Base-by-base conservation (phyloP, 2,888 invertebrate genomes). In the Actias luna region DNA sequence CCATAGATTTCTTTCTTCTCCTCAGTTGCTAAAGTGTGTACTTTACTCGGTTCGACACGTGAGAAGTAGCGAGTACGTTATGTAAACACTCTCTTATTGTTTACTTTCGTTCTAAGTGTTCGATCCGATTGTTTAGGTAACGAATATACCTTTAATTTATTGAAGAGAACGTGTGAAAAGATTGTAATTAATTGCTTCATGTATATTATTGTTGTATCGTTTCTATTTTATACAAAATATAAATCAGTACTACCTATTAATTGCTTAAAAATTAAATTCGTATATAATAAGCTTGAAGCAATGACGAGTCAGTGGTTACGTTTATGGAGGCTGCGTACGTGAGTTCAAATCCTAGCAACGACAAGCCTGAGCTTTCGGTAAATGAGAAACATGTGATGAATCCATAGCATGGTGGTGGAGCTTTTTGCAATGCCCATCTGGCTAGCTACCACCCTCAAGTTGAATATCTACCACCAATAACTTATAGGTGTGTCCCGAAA, bases 11-110 rank as follows among this genome's bases (percentile, higher is more conserved):
- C 12, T 25, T 50, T 25, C 22, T 50, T 14, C 25, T 4, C 12
- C 25, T 4, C 46, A 50, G 10, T 50, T 8, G 46, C 10, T 50
- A 25, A 50, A 67, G 67, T 69, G 66, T 65, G 66, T 67, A 70
- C 72, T 76, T 72, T 70, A 74, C 71, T 69, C 73, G 60, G 67
- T 57, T 59, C 66, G 71, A 75, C 77, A 73, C 75, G 68, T 68
- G 67, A 70, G 72, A 22, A 52, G 69, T 22, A 46, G 8, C 22
- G 46, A 71, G 72, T 76, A 77, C 72, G 78, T 69, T 77, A 82
- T 71, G 79, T 83, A 85, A 85, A 85, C 83, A 84, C 70, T 77
- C 70, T 67, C 72, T 76, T 74, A 74, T 76, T 75, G 82, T 83
- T 83, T 81, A 80, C 75, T 75, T 74, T 76, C 68, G 66, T 69